These are phyloP conservation scores for Scaptomyza hsui DNA, from an alignment of 1,140 invertebrate species.

Conservation along the genomic window DNA sequence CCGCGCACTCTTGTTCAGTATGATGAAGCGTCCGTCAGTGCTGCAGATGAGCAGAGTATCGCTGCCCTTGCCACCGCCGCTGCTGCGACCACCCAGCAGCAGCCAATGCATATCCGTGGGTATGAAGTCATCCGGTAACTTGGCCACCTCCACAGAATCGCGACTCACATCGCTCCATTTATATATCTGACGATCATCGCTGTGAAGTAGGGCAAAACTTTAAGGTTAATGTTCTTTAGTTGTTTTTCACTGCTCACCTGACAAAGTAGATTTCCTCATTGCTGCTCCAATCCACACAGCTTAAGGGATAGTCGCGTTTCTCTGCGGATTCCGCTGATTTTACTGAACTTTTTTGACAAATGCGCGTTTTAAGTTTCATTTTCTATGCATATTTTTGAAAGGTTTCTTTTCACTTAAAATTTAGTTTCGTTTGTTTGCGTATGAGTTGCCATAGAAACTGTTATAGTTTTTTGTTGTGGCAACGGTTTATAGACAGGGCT, in stretches of 20 bases:
- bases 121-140: slow-evolving; percentile 92
- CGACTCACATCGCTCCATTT: slow-evolving; percentile 93
- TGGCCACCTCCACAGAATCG: slow-evolving; percentile 90
- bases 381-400: background rate
- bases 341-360: slow-evolving; percentile 66
- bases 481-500: slow-evolving; percentile 26
- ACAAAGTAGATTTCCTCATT: slow-evolving; percentile 96
- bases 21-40: slow-evolving; percentile 91
- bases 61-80: slow-evolving; percentile 87
- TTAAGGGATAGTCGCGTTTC: slow-evolving; percentile 88
- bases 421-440: slow-evolving; percentile 30
- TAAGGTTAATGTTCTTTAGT: background rate
- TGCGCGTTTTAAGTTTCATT: slow-evolving; percentile 75
- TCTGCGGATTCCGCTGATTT: slow-evolving; percentile 42
- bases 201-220: slow-evolving; percentile 70
- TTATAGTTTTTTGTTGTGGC: slow-evolving; percentile 13
- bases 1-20: slow-evolving; percentile 94
- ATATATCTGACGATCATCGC: slow-evolving; percentile 95
- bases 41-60: slow-evolving; percentile 95
- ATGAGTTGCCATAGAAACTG: slow-evolving; percentile 1
- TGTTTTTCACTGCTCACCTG: slow-evolving; percentile 85
- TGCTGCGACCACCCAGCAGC: slow-evolving; percentile 85
- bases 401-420: background rate
- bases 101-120: slow-evolving; percentile 95
- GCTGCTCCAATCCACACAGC: slow-evolving; percentile 95